A percentile compares a stretch with the other conserved stretches of the same genome.
Evolutionary conservation across 2,113 vertebrate species (phyloP).

Genomic region (Probosciger aterrimus): DNA sequence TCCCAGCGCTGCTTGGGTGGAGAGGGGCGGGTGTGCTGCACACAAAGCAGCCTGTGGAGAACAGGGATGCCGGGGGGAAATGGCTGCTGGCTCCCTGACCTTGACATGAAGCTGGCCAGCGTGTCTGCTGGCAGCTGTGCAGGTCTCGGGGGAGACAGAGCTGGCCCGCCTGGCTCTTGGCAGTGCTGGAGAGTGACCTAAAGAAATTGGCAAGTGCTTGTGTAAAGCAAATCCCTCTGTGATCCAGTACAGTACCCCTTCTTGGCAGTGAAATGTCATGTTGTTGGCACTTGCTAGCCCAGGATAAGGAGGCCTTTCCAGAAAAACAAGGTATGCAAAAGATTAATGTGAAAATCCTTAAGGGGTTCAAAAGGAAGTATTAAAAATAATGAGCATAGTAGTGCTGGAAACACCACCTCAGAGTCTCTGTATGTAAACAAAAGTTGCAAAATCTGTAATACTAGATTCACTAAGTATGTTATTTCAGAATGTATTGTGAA

Average conservation of each 20-base stretch:
- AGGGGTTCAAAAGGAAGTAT: neutral
- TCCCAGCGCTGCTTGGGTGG: neutral
- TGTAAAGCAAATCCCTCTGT: neutral
- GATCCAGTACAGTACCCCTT: neutral
- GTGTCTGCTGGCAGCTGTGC: neutral
- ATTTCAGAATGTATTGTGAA: neutral
- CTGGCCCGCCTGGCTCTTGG: neutral
- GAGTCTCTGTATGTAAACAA: neutral
- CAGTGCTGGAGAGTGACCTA: neutral
- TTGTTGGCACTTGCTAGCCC: neutral
- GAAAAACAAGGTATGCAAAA: neutral
- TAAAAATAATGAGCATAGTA: neutral
- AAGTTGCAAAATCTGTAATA: neutral
- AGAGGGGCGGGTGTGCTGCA: neutral
- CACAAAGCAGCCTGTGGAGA: neutral
- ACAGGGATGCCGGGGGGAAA: neutral
- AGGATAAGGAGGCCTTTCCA: neutral
- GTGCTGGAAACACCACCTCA: neutral
- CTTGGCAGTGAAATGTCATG: neutral
- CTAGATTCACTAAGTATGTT: neutral
- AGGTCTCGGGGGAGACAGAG: neutral
- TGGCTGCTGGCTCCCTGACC: neutral
- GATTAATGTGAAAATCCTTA: neutral
- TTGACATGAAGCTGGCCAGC: neutral
- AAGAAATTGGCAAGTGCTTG: neutral